phyloP scores from a whole-genome alignment of 2,797 vertebrate species.

The Danio kyathit region DNA sequence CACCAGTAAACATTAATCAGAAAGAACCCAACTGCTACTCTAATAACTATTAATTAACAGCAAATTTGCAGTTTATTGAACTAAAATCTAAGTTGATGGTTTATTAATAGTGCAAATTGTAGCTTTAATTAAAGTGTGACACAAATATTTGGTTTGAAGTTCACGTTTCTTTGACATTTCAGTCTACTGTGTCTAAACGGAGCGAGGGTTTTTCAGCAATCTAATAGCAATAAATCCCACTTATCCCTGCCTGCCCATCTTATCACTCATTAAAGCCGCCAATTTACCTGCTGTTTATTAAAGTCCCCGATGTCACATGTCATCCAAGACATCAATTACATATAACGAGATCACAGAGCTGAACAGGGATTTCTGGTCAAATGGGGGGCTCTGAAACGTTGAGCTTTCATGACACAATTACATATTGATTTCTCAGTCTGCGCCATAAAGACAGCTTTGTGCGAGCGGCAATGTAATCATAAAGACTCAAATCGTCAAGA shows the following conservation, averaged over 20 bases:
- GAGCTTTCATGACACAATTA: constrained; percentile 1
- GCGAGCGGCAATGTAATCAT: background rate
- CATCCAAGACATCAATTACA: constrained; percentile 11
- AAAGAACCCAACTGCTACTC: no score
- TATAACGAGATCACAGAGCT: background rate
- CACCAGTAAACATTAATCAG: no score
- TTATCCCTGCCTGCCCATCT: background rate
- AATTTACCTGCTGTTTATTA: background rate
- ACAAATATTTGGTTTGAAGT: no score
- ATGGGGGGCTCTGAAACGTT: background rate
- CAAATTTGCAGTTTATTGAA: no score
- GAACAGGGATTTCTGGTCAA: background rate
- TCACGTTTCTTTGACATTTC: no score
- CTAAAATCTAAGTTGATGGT: no score
- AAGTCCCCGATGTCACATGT: background rate
- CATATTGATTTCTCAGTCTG: background rate
- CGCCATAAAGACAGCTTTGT: background rate
- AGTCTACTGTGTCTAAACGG: background rate
- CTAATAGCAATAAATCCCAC: background rate
- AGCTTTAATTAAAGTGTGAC: no score
- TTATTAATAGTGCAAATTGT: no score
- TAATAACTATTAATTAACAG: no score
- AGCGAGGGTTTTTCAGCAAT: background rate
- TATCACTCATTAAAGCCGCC: background rate
- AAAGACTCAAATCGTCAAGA: background rate